Percentiles rank a stretch among this genome's conserved stretches.
phyloP scores from a whole-genome alignment of 1,140 invertebrate genomes.

The Fragariocoptes setiger region DNA sequence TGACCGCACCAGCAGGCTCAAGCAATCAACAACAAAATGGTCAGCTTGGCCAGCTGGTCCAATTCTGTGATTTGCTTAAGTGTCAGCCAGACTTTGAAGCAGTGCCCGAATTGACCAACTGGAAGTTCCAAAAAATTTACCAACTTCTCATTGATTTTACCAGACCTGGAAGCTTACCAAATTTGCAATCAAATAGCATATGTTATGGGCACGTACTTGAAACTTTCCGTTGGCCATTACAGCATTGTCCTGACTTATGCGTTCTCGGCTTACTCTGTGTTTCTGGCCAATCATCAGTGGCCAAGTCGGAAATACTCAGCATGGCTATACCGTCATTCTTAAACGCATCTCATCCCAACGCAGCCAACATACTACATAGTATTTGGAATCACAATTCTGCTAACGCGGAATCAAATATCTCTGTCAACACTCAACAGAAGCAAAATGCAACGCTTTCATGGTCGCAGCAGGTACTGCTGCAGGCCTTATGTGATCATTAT shows the following conservation, averaged over 20 bases:
- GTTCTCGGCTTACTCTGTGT: slow-evolving; percentile 35
- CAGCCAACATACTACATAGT: slow-evolving; percentile 61
- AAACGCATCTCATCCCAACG: slow-evolving; percentile 59
- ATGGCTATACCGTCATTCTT: slow-evolving; percentile 48
- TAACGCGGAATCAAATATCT: slow-evolving; percentile 8
- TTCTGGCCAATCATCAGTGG: neutral
- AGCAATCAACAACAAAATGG: neutral
- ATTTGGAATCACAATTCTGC: slow-evolving; percentile 39
- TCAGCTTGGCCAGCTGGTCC: slow-evolving; percentile 6
- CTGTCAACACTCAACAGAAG: neutral
- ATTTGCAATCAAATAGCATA: neutral
- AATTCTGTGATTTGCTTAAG: slow-evolving; percentile 8
- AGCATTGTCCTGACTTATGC: slow-evolving; percentile 71
- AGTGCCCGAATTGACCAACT: slow-evolving; percentile 3
- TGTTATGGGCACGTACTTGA: slow-evolving; percentile 41
- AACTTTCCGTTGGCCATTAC: slow-evolving; percentile 59
- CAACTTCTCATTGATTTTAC: slow-evolving; percentile 7
- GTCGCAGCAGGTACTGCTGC: slow-evolving; percentile 17
- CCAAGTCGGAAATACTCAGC: slow-evolving; percentile 6
- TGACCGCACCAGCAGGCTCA: slow-evolving; percentile 1
- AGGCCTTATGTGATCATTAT: slow-evolving; percentile 91
- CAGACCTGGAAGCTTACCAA: neutral
- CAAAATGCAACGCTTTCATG: neutral
- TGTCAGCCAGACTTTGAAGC: slow-evolving; percentile 9
- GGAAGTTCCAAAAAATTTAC: slow-evolving; percentile 10